Conservation (phyloP, 2,888 invertebrate genomes). For the Leucophenga maculata region DNA sequence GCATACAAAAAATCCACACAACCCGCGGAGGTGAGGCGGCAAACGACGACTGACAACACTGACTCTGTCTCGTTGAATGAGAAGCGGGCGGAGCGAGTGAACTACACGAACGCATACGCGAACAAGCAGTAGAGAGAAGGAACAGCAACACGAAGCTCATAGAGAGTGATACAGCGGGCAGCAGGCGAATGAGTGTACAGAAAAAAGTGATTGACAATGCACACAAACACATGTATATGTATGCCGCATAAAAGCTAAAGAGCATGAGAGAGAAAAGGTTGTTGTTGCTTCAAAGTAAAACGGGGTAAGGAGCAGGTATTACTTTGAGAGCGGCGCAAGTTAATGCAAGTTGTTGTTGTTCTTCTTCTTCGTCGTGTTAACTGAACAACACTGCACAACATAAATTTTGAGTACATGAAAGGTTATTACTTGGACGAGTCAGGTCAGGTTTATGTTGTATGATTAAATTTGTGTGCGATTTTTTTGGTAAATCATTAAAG, state of each 20-base stretch:
- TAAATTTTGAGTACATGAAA: no score
- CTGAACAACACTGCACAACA: no score
- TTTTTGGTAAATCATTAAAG: no score
- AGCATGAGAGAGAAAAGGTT: not conserved
- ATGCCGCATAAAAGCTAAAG: not conserved
- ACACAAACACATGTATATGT: constrained; percentile 6
- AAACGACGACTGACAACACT: constrained; percentile 61
- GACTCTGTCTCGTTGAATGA: constrained; percentile 62
- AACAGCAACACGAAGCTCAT: no score
- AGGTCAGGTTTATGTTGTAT: no score
- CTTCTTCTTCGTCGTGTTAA: no score
- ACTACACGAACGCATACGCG: not conserved
- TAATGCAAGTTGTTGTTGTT: not conserved
- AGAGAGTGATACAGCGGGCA: not conserved
- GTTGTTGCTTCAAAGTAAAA: no score
- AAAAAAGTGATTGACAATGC: constrained; percentile 13
- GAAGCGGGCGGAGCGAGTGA: constrained; percentile 46
- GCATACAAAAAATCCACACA: constrained; percentile 59
- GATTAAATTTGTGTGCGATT: no score
- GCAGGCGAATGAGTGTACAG: not conserved
- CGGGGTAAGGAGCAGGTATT: no score
- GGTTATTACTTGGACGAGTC: no score
- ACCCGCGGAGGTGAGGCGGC: constrained; percentile 68
- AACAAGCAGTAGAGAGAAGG: not conserved
- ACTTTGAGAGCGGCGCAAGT: constrained; percentile 6